A percentile compares a stretch with the other conserved stretches of the same genome.
Conservation (phyloP, 2,113 vertebrate species). For the Scartelaos histophorus region DNA sequence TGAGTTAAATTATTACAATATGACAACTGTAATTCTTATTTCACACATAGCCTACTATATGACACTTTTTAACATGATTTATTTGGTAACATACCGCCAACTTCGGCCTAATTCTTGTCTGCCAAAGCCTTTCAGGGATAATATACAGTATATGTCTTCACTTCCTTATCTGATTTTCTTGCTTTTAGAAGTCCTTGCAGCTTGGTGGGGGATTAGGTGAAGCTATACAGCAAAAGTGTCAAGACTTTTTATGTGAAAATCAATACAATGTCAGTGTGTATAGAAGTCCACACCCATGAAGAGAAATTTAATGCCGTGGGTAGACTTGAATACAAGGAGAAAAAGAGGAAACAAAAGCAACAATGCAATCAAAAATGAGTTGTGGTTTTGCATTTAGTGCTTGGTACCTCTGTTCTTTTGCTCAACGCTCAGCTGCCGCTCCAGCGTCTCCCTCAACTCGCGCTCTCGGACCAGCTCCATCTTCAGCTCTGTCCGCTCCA, state of each 20-base stretch:
- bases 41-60: neutral
- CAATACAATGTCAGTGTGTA: conserved; percentile 20
- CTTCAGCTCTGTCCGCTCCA: conserved; percentile 98
- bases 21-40: conserved; percentile 14
- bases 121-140: conserved; percentile 47
- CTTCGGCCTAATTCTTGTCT: conserved; percentile 53
- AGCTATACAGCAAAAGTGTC: conserved; percentile 27
- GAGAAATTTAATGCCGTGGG: conserved; percentile 18
- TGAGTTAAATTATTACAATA: neutral
- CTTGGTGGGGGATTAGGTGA: conserved; percentile 43
- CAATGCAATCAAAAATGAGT: conserved; percentile 12
- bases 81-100: conserved; percentile 37
- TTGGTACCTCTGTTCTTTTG: conserved; percentile 94
- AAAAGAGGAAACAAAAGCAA: neutral
- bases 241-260: conserved; percentile 21
- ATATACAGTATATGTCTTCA: conserved; percentile 54
- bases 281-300: conserved; percentile 17
- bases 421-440: conserved; percentile 95
- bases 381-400: conserved; percentile 13
- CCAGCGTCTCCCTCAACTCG: conserved; percentile 94
- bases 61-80: conserved; percentile 53
- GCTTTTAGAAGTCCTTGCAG: conserved; percentile 45
- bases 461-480: conserved; percentile 97
- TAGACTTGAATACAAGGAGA: neutral
- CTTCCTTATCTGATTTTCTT: conserved; percentile 55